Conservation (phyloP, 2,888 invertebrate species). For the Chaetogeoica ovagalla region DNA sequence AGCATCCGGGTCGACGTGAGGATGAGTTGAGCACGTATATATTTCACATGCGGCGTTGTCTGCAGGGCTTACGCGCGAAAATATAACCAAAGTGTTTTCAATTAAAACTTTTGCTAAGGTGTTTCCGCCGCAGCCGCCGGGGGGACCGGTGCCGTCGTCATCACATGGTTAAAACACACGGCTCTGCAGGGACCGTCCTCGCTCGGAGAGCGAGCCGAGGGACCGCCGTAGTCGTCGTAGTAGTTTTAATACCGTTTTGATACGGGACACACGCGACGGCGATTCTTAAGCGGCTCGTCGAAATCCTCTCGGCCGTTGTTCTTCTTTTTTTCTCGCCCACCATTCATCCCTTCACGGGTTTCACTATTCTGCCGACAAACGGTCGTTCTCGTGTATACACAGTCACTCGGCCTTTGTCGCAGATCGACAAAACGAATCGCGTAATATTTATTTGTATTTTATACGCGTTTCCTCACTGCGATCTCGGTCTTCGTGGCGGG, state of each 20-base stretch:
- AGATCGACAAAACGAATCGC: not conserved
- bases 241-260: not conserved
- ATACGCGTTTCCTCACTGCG: not conserved
- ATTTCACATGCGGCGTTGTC: not conserved
- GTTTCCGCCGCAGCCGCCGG: not conserved
- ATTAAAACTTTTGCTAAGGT: constrained; percentile 37
- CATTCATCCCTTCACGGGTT: too few relatives aligned
- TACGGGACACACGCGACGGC: not conserved
- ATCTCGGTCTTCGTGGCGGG: too few relatives aligned
- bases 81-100: constrained; percentile 38
- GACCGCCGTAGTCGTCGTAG: not conserved
- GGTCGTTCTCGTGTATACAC: not conserved
- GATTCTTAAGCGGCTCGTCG: constrained; percentile 14
- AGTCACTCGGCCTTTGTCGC: not conserved
- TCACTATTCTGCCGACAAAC: not conserved
- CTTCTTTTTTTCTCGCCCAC: not conserved
- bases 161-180: not conserved
- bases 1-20: too few relatives aligned
- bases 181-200: too few relatives aligned
- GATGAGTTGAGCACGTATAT: not conserved
- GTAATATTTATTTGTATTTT: not conserved
- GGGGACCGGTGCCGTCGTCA: not conserved
- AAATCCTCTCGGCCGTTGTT: not conserved
- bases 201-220: not conserved
- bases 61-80: constrained; percentile 13